Evolutionary conservation across 35 echinoderm and acorn worm genomes (phyloP).

Genomic region (Eucidaris tribuloides): DNA sequence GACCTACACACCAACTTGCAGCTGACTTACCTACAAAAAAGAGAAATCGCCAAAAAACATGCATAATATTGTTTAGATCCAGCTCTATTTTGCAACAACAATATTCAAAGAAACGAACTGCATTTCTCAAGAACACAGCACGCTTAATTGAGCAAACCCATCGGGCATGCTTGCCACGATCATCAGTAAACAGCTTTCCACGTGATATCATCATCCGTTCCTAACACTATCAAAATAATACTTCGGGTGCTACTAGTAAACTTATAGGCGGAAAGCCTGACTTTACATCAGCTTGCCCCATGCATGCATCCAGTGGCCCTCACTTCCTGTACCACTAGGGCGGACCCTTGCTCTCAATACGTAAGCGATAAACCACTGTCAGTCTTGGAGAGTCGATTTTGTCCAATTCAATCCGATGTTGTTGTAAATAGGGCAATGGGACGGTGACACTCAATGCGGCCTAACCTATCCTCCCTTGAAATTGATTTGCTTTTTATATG

Average conservation of each 20-base stretch:
- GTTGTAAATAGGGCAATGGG: background rate
- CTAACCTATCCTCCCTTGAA: background rate
- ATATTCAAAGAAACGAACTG: background rate
- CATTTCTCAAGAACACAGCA: background rate
- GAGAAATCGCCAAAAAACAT: slow-evolving; percentile 25
- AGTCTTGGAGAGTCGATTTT: background rate
- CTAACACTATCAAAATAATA: background rate
- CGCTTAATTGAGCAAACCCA: background rate
- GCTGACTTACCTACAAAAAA: background rate
- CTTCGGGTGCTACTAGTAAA: background rate
- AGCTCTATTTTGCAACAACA: background rate
- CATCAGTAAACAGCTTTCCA: background rate
- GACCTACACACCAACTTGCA: background rate
- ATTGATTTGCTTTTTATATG: background rate
- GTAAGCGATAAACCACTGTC: background rate
- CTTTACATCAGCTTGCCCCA: background rate
- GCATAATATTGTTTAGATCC: background rate
- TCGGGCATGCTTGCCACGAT: slow-evolving; percentile 5
- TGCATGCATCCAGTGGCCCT: background rate
- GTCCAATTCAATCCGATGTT: background rate
- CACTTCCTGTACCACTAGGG: background rate
- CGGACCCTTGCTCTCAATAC: background rate
- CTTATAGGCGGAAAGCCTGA: background rate
- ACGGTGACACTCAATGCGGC: background rate
- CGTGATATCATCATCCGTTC: background rate